phyloP scores from a whole-genome alignment of 2,888 invertebrate genomes.

The Tipula confusa region DNA sequence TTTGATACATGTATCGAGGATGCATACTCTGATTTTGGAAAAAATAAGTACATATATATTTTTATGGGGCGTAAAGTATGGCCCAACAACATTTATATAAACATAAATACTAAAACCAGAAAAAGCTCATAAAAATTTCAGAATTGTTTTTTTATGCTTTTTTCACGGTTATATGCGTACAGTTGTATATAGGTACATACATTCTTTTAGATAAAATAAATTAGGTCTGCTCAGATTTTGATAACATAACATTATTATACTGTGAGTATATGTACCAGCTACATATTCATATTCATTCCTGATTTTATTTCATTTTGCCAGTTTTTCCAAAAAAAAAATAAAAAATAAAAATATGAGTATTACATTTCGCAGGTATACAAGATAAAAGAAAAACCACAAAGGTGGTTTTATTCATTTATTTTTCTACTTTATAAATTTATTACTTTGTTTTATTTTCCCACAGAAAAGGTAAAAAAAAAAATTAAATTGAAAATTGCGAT shows the following conservation, averaged over 20 bases:
- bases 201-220: constrained; percentile 15
- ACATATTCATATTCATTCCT: not conserved
- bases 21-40: not conserved
- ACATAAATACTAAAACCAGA: not conserved
- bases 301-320: constrained; percentile 5
- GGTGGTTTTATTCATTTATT: not conserved
- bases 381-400: not conserved
- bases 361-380: not conserved
- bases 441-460: not conserved
- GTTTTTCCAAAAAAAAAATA: not conserved
- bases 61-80: not conserved
- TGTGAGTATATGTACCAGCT: not conserved
- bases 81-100: not conserved
- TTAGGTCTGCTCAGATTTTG: constrained; percentile 12
- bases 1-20: not conserved
- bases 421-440: constrained; percentile 5
- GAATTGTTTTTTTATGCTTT: not conserved
- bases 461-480: not conserved
- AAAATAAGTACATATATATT: not conserved
- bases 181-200: not conserved
- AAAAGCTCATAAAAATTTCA: not conserved
- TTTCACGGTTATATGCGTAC: not conserved
- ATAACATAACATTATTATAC: not conserved
- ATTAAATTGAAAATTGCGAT: not conserved
- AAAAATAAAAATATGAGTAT: not conserved